A percentile compares a stretch with the other conserved stretches of the same genome.
These are phyloP conservation scores for Sipha maydis DNA, from an alignment of 2,888 invertebrate genomes.

Conservation along the genomic window DNA sequence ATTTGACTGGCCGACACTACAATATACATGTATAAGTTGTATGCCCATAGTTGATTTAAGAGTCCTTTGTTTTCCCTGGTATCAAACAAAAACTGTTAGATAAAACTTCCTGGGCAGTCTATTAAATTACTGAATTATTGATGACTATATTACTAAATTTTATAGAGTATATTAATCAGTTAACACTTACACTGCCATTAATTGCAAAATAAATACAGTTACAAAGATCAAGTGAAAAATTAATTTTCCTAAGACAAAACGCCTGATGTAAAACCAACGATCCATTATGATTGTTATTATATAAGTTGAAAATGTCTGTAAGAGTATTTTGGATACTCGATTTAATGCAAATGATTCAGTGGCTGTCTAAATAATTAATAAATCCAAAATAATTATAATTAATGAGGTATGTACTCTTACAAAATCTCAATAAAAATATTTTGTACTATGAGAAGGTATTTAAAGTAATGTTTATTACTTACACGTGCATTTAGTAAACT, in stretches of 20 bases:
- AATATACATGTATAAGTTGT: conserved; percentile 59
- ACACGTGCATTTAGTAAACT: not conserved
- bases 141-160: too few species aligned
- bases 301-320: not conserved
- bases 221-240: conserved; percentile 48
- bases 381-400: not conserved
- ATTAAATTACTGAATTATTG: too few species aligned
- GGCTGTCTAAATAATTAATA: conserved; percentile 1
- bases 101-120: not conserved
- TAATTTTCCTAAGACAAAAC: conserved; percentile 57
- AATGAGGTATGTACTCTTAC: not conserved
- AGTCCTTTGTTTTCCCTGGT: not conserved
- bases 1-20: conserved; percentile 63
- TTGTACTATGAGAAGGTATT: not conserved
- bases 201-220: not conserved
- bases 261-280: conserved; percentile 61
- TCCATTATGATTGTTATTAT: conserved; percentile 52
- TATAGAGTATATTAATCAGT: not conserved
- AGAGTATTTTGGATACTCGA: not conserved
- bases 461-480: conserved; percentile 31
- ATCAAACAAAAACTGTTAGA: not conserved
- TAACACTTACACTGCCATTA: not conserved
- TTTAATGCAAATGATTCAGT: not conserved
- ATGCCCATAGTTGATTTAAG: not conserved
- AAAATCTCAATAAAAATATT: too few species aligned